A percentile compares a stretch with the other conserved stretches of the same genome.
phyloP scores from a whole-genome alignment of 1,140 invertebrate genomes.

The Zaprionus taronus region DNA sequence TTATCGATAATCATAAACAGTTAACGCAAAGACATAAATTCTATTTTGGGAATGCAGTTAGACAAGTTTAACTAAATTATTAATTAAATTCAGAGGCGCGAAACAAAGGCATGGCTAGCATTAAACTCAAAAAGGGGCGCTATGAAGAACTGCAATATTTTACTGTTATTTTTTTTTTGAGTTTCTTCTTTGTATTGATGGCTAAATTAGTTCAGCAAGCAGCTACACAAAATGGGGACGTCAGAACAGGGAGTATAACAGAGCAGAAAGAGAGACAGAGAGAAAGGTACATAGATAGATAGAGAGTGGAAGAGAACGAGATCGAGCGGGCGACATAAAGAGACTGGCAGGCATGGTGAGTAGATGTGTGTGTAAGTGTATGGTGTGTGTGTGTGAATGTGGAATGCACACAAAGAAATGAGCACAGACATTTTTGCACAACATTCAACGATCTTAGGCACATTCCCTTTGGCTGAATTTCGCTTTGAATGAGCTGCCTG shows the following conservation, averaged over 20 bases:
- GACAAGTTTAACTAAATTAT: slow-evolving; percentile 42
- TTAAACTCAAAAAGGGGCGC: slow-evolving; percentile 21
- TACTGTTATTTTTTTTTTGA: slow-evolving; percentile 27
- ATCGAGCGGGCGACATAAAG: slow-evolving; percentile 21
- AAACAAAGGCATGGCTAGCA: slow-evolving; percentile 37
- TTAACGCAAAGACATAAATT: slow-evolving; percentile 31
- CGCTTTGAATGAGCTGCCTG: slow-evolving; percentile 67
- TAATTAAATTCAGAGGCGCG: slow-evolving; percentile 49
- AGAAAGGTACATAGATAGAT: slow-evolving; percentile 10
- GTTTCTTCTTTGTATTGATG: slow-evolving; percentile 13
- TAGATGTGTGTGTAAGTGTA: slow-evolving; percentile 20
- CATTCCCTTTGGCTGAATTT: slow-evolving; percentile 35
- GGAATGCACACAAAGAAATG: slow-evolving; percentile 52
- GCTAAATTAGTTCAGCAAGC: slow-evolving; percentile 48
- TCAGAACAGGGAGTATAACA: slow-evolving; percentile 28
- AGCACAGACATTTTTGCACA: slow-evolving; percentile 29
- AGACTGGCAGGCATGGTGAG: slow-evolving; percentile 40
- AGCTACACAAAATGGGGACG: slow-evolving; percentile 71
- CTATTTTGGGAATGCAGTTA: slow-evolving; percentile 41
- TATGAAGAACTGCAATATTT: slow-evolving; percentile 11
- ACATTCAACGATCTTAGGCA: slow-evolving; percentile 45
- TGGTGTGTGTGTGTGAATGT: slow-evolving; percentile 31
- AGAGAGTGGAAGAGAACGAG: slow-evolving; percentile 3
- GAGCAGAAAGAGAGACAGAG: slow-evolving; percentile 6
- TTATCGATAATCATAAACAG: slow-evolving; percentile 20